Evolutionary conservation across 2,797 vertebrate genomes (phyloP).

Genomic region (Nothura maculosa): DNA sequence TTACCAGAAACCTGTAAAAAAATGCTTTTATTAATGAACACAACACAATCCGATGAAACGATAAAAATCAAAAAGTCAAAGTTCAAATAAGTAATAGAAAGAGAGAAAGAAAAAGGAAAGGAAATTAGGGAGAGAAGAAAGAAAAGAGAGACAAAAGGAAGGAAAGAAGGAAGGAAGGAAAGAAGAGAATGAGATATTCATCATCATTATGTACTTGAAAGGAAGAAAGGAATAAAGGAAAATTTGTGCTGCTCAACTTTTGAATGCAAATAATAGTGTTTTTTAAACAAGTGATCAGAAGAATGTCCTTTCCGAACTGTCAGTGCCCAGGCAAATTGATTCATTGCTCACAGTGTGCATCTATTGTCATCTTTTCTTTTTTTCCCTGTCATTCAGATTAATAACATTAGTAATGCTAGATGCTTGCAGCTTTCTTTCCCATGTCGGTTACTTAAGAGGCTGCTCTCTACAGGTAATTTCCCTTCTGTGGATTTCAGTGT

Average conservation of each 20-base stretch:
- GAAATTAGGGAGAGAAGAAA: fast-evolving
- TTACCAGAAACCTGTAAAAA: neutral
- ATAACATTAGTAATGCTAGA: constrained; percentile 62
- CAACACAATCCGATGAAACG: neutral
- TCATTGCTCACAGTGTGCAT: constrained; percentile 39
- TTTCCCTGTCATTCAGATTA: constrained; percentile 74
- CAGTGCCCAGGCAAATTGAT: constrained; percentile 73
- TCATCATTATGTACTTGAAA: neutral
- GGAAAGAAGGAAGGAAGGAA: fast-evolving
- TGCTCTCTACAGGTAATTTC: constrained; percentile 62
- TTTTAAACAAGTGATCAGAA: constrained; percentile 40
- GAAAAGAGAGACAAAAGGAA: no score
- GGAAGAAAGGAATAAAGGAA: neutral
- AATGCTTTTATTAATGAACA: neutral
- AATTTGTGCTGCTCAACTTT: fast-evolving
- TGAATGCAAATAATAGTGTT: neutral
- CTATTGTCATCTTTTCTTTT: constrained; percentile 65
- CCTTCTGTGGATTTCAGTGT: constrained; percentile 56
- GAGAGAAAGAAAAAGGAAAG: fast-evolving
- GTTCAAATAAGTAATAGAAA: neutral
- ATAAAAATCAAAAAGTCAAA: neutral
- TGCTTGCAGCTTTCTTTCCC: constrained; percentile 30
- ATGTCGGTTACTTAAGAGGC: constrained; percentile 41
- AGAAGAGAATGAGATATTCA: no score
- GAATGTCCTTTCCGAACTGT: constrained; percentile 61